Base-by-base conservation (phyloP, 2,797 vertebrate species). In the Corythornis leucogaster region DNA sequence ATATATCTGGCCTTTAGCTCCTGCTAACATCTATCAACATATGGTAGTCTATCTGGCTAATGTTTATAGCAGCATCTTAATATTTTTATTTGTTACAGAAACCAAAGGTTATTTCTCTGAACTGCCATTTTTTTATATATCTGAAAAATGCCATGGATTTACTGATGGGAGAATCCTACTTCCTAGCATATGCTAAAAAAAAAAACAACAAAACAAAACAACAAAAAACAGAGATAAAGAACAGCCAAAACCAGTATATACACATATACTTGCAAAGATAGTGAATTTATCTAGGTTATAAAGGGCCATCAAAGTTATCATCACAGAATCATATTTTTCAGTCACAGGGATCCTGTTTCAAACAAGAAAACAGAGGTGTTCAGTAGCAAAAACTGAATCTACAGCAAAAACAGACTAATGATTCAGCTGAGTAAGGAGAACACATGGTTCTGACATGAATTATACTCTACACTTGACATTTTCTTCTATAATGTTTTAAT, bases 131-230 rank as follows among this genome's bases (percentile, higher is more conserved):
- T 30, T 53, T 30, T 30, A 30, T 53, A 19, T 18, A 30, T 53
- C 51, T 53, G 28, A 53, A 53, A 30, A 53, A n/a, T n/a, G 30
- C 51, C 28, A 30, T 30, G 30, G 57, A 61, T 76, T 87, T 25
- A 35, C 19, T 45, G 18, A 71, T 30, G 8, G 24, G 11, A 80
- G 12, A 63, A 45, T 68, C 18, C 6, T 50, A 35, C 43, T 76
- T 80, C 28, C n/a, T 68, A 35, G n/a, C 15, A 33, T 24, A 63
- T 3, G 30, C 6, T 43, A 21, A 54, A 74, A 57, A 74, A 18
- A 50, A 0, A 1, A n/a, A 33, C 30, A 1, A 26, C 48, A 74
- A 57, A 74, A 18, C 25, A 0, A 1, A 54, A 11, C 53, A 1
- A 26, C 48, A 50, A 26, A 50, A 50, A 50, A 26, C 1, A 45